Evolutionary conservation across 2,113 vertebrate genomes (phyloP).

Genomic region (Uria lomvia): DNA sequence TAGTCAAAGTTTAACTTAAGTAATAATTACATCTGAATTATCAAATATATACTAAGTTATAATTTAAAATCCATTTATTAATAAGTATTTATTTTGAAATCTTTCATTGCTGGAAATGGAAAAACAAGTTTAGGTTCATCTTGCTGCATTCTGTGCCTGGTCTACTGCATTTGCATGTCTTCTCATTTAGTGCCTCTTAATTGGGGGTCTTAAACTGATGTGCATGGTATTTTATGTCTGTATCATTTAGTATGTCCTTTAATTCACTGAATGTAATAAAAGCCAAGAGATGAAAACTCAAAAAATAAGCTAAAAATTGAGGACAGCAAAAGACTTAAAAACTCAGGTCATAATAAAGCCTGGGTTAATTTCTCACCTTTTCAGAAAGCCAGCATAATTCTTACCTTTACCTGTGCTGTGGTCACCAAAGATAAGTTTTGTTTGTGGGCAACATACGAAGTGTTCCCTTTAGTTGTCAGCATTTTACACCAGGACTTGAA

Average conservation of each 20-base stretch:
- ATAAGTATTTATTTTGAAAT: not conserved
- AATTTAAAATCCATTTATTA: not conserved
- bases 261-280: not conserved
- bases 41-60: not conserved
- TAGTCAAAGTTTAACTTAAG: not conserved
- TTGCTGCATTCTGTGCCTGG: not conserved
- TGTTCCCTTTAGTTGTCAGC: not conserved
- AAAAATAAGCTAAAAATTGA: not conserved
- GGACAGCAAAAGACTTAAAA: not conserved
- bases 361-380: not conserved
- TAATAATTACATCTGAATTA: not conserved
- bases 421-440: not conserved
- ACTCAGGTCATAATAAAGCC: not conserved
- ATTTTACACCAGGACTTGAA: not conserved
- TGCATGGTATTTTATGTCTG: not conserved
- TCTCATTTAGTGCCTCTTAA: not conserved
- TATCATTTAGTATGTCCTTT: not conserved
- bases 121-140: not conserved
- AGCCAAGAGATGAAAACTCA: not conserved
- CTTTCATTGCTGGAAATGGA: not conserved
- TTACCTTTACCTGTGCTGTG: not conserved
- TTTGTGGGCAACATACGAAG: not conserved
- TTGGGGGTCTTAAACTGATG: not conserved
- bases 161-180: not conserved
- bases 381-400: not conserved